Base-by-base conservation (phyloP, 1,140 invertebrate species). In the Zaprionus gabonicus region DNA sequence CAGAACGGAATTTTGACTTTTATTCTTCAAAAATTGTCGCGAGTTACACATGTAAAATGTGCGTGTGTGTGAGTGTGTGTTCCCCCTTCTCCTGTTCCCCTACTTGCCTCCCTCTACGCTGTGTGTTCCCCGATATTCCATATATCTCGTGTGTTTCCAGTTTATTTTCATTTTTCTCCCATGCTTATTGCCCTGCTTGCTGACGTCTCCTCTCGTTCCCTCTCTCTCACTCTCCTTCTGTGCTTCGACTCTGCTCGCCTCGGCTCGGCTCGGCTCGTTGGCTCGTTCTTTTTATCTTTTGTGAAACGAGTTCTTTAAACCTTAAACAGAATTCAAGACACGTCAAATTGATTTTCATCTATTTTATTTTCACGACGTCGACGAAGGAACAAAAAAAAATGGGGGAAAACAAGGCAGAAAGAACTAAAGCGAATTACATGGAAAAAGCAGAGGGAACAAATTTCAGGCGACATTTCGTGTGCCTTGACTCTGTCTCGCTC, bases 281-380 rank as follows among this genome's bases (percentile, higher is more conserved):
- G 12, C 13, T 56, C 51, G 25, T 28, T 65, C 46, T 79, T 81
- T 74, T 76, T 82, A 63, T 81, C 51, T 77, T 80, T 76, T 80
- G 69, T 82, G 73, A 81, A 88, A 88, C 83, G 83, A 87, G 83
- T 87, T 88, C 82, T 83, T 88, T 78, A 88, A 83, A 88, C 84
- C 78, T 71, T 81, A 81, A 87, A 83, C 80, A 78, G 74, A 81
- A 87, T 88, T 87, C 83, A 82, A 87, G 78, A 87, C 84, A 87
- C 84, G 84, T 87, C 84, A 88, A 87, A 87, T 87, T 87, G 81
- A 87, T 87, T 87, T 87, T 88, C 84, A 87, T 88, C 84, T 84
- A 87, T 87, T 87, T 88, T 83, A 88, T 83, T 79, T 87, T 83
- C 84, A 72, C 75, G 58, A 80, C 38, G 38, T n/a, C 15, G 38